Conservation (phyloP, 2,888 invertebrate genomes). For the Cepaea hortensis region DNA sequence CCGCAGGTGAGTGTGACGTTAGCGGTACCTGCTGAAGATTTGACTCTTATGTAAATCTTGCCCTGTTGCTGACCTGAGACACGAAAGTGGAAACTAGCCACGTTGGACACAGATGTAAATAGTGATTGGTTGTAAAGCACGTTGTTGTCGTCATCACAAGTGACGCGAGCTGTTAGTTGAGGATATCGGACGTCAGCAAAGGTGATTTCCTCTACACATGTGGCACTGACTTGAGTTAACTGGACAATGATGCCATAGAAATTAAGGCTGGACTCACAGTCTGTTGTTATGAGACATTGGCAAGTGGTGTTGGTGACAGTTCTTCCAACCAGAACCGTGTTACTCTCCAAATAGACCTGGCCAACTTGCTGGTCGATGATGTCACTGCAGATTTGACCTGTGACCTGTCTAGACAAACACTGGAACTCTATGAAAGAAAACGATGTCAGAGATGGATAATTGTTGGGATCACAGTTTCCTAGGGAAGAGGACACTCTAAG, state of each 20-base stretch:
- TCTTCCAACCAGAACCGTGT: neutral
- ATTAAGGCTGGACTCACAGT: neutral
- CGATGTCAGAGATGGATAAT: neutral
- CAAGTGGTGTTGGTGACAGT: neutral
- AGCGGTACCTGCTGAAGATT: neutral
- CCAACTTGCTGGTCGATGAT: neutral
- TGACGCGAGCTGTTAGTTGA: neutral
- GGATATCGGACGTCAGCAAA: neutral
- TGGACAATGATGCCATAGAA: neutral
- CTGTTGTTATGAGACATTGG: neutral
- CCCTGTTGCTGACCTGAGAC: neutral
- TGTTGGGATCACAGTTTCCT: slow-evolving; percentile 4
- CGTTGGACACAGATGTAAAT: neutral
- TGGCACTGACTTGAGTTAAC: neutral
- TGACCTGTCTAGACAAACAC: neutral
- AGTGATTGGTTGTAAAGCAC: neutral
- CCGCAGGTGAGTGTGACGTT: neutral
- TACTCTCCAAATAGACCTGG: neutral
- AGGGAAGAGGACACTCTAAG: neutral
- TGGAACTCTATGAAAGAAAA: slow-evolving; percentile 13
- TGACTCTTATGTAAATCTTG: neutral
- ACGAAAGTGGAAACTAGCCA: neutral
- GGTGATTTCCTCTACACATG: neutral
- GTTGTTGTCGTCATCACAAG: neutral
- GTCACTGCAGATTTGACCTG: neutral